Conservation (phyloP, 2,797 vertebrate genomes). For the Aselliscus stoliczkanus region DNA sequence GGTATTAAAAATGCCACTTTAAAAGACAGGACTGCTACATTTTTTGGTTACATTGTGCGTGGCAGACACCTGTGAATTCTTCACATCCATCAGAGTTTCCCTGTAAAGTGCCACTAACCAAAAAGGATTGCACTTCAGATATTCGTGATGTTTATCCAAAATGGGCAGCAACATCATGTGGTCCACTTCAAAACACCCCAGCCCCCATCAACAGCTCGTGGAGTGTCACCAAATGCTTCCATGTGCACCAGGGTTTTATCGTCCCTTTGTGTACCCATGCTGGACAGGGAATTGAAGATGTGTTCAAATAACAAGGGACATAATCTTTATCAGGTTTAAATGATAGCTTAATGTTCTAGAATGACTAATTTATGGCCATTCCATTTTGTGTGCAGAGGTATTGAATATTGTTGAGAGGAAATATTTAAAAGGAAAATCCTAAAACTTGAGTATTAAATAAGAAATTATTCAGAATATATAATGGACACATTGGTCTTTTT, state of each 20-base stretch:
- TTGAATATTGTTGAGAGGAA: neutral
- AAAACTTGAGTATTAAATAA: neutral
- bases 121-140: slow-evolving; percentile 32
- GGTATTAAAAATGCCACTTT: slow-evolving; percentile 51
- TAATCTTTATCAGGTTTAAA: neutral
- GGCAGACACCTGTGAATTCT: slow-evolving; percentile 30
- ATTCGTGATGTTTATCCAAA: slow-evolving; percentile 22
- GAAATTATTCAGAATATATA: neutral
- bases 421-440: neutral
- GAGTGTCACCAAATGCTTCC: neutral
- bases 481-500: neutral
- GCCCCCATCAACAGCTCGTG: neutral
- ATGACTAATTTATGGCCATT: neutral
- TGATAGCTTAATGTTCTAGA: neutral
- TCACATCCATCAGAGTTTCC: slow-evolving; percentile 12
- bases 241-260: neutral
- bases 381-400: neutral
- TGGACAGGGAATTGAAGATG: neutral
- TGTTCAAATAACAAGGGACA: neutral
- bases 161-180: neutral
- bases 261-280: neutral
- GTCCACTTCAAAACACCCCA: neutral
- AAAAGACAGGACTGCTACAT: slow-evolving; percentile 39
- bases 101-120: slow-evolving; percentile 22
- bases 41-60: slow-evolving; percentile 48